Conservation (phyloP, 1,140 invertebrate genomes). For the Leptonema lineaticorne region DNA sequence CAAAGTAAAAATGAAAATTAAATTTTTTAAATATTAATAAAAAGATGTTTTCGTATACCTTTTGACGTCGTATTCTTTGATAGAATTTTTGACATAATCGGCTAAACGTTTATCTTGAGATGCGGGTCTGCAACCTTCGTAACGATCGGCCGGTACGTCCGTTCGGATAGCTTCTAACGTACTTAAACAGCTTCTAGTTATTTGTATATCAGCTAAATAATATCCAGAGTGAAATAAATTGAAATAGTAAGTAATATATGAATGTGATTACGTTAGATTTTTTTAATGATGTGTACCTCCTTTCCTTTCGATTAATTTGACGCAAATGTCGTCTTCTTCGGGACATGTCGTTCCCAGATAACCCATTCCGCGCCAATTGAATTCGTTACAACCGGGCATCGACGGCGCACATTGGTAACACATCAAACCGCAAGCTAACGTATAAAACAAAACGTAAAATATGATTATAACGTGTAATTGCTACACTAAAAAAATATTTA, state of each 20-base stretch:
- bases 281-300: constrained; percentile 63
- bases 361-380: constrained; percentile 76
- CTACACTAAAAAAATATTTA: no score
- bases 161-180: constrained; percentile 71
- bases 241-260: background rate
- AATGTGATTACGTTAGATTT: background rate
- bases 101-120: constrained; percentile 76
- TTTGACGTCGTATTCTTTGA: constrained; percentile 82
- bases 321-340: constrained; percentile 83
- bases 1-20: constrained; percentile 46
- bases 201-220: constrained; percentile 77
- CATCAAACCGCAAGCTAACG: constrained; percentile 63
- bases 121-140: constrained; percentile 84
- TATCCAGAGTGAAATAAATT: constrained; percentile 50
- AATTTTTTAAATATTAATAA: constrained; percentile 11
- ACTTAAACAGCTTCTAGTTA: constrained; percentile 85
- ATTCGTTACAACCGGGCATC: constrained; percentile 82
- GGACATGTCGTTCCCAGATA: constrained; percentile 74
- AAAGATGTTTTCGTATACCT: constrained; percentile 57
- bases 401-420: constrained; percentile 90
- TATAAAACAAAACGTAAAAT: background rate
- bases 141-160: constrained; percentile 89
- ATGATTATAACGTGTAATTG: no score
- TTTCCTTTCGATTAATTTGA: constrained; percentile 86
- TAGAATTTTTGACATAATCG: constrained; percentile 85